These are phyloP conservation scores for Nothocercus julius DNA, from an alignment of 2,113 vertebrate species.

Conservation along the genomic window DNA sequence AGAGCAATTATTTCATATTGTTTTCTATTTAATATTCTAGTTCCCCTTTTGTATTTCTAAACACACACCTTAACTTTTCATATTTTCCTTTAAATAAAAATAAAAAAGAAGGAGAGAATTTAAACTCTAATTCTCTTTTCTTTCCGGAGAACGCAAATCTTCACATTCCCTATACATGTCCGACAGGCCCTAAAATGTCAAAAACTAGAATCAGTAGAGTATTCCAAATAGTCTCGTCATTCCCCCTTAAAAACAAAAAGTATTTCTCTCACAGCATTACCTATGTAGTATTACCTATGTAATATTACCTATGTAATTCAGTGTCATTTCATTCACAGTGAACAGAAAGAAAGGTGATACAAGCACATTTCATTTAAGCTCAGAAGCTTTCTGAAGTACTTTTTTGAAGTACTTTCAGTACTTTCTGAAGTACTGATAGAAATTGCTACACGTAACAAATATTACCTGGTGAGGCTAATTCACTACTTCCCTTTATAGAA, in stretches of 20 bases:
- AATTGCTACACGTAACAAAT: not conserved
- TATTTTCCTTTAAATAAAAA: not conserved
- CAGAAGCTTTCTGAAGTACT: not conserved
- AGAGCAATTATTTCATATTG: not conserved
- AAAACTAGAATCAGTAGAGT: not conserved
- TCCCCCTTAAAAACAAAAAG: not conserved
- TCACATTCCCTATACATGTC: not conserved
- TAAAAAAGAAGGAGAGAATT: not conserved
- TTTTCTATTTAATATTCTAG: not conserved
- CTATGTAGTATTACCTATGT: no score
- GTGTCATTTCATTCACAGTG: not conserved
- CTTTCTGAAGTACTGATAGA: not conserved
- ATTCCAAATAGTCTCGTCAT: fast-evolving
- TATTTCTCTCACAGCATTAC: no score
- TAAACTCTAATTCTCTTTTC: not conserved
- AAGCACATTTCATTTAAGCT: not conserved
- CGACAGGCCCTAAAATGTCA: not conserved
- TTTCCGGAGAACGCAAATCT: not conserved
- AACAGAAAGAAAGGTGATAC: not conserved
- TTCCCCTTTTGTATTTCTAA: not conserved
- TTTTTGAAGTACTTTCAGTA: no score
- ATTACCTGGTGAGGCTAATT: not conserved
- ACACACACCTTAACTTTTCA: not conserved
- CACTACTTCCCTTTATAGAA: not conserved
- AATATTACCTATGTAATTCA: not conserved